Evolutionary conservation across 2,888 invertebrate genomes (phyloP), one percentile per base, ranked within the genome.

Genomic region (Caenorhabditis sinica): DNA sequence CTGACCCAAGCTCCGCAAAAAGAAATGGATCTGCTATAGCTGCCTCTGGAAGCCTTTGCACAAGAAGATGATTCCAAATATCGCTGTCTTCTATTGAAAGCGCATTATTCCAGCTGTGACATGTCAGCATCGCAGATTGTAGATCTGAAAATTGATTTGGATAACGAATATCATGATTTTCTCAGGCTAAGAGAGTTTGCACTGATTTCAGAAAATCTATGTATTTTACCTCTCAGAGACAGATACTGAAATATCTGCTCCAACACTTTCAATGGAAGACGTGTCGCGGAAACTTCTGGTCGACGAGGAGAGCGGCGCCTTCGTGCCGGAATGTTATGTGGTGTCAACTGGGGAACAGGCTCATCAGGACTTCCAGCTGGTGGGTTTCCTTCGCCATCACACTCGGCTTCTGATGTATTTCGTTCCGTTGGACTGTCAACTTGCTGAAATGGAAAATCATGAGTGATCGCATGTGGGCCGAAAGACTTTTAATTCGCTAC

Each of bases 41-140:
- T 92, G 95, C 97, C 93, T 96, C 96, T 0, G 97, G 95, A 89
- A 99, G 94, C 94, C 95, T 96, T 92, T 96, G 95, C 86, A 96
- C 94, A 94, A 97, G 97, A 92, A 97, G 96, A 93, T 95, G 94
- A 92, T 97, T 95, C 98, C 98, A 98, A 85, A 97, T 96, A 91
- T 77, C 69, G 28, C 85, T 85, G 51, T 88, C 88, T 83, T 90
- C 89, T 20, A 87, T 66, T 15, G 95, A 96, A 80, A 98, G 94
- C 93, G 96, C 96, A 93, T 95, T 95, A 93, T 96, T 96, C 98
- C 98, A 98, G 92, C 95, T 95, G 93, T 96, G 96, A 94, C 98
- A 98, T 73, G 97, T 97, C 89, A 97, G 94, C 85, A 96, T 95
- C 94, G 97, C 97, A 93, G 96, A 96, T 91, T 95, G 95, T 87